Base-by-base conservation (phyloP, 2,797 vertebrate genomes). In the Acanthurus lineatus region DNA sequence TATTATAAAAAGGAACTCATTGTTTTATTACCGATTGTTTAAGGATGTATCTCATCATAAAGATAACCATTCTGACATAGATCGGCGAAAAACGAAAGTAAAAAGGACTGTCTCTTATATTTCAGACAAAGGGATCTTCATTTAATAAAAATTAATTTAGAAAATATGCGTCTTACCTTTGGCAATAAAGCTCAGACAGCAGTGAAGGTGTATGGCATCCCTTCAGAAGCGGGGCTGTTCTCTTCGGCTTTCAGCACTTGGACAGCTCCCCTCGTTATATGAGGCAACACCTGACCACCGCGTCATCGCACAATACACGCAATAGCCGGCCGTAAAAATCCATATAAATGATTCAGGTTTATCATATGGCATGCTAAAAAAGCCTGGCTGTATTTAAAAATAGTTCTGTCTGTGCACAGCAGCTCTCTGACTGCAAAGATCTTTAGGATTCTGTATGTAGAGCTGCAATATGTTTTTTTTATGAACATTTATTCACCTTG, bases 241-340 rank as follows among this genome's bases (percentile, higher is more conserved):
- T 86, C 92, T 78, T 92, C 88, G 90, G 93, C 84, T 92, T 96
- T 95, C 94, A 96, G 95, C 92, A 95, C 93, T 92, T 75, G 94
- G 94, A 95, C 93, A 95, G 94, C 94, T 94, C 94, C 93, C 66
- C 86, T 54, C 80, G 84, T 89, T 95, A 95, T 95, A 95, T 90
- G 92, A 95, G 89, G 87, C 84, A 73, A 87, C 95, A 96, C 94
- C 93, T 95, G 94, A 95, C 91, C 87, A 71, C 52, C 85, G 85
- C 95, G 95, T 96, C 95, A 96, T 92, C 87, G 69, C 86, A 84
- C 80, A 66, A 76, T 90, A 89, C 91, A 95, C 92, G 93, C 87
- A 93, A 88, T 42, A 91, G 84, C 81, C 83, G 67, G 11, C 38
- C 77, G 69, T 60, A 60, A 89, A 86, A 87, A 89, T 88, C 87